Evolutionary conservation across 2,888 invertebrate species (phyloP), one percentile per base, ranked within the genome.

Genomic region (Drosophila kokeensis): DNA sequence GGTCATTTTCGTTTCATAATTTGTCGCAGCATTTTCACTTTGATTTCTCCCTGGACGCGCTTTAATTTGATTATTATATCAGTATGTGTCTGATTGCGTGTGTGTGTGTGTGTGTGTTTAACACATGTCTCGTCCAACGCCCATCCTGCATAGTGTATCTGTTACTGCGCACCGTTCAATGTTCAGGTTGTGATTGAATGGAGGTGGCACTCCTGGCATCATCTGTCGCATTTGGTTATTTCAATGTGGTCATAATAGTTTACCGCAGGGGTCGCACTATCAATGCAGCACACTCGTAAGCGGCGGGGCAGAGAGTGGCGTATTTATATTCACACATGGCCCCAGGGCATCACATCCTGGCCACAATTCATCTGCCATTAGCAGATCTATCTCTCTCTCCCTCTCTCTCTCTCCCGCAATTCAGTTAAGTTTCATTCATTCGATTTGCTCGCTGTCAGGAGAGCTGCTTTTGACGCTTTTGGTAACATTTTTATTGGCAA

Each of bases 1-100:
- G 71, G 71, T 79, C 72, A 87, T 87, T 87, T 81, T 85, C 88
- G 85, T 87, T 84, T 86, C 82, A 89, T 86, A 86, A 86, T 89
- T 87, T 82, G 72, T 65, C 70, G 77, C 75, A 64, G 58, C 66
- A 57, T 79, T 73, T 58, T 42, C 45, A 29, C 40, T 50, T 36
- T 54, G 48, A 73, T 73, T 27, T 42, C 62, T 62, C 76, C 59
- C 59, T 32, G 63, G 45, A 63, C 63, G 64, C 73, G 75, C 71
- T 73, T 77, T 82, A 68, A 76, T 83, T 75, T 70, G 64, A 81
- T 77, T 79, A 81, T 73, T 54, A 76, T 72, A 55, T 62, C 11
- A 5, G 29, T 21, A 6, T 27, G n/a, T 38, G 15, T n/a, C 45
- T 8, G 45, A 24, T 45, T 45, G 11, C 29, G 27, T 38, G 32